Base-by-base conservation (phyloP, 2,888 invertebrate genomes). In the Margaritifera margaritifera region DNA sequence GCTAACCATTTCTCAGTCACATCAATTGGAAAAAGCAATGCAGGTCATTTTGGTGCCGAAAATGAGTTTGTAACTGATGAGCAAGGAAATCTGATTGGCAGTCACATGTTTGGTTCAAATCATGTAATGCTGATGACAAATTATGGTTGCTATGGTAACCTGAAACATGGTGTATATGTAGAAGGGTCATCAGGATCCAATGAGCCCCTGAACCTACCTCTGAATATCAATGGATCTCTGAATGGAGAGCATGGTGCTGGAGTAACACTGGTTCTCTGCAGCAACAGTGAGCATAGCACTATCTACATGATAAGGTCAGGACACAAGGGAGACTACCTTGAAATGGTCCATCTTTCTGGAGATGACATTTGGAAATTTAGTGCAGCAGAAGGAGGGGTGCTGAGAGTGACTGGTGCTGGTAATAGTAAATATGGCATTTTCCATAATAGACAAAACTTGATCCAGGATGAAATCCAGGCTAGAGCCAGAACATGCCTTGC, bases 361-460 rank as follows among this genome's bases (percentile, higher is more conserved):
- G 79, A 80, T 11, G 82, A 85, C 54, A 79, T 80, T 42, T 85
- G 80, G 75, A 77, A 66, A 24, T 83, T 81, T 69, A 61, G 61
- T 6, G 70, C 61, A 1, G 65, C 64, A 5, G 63, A 51, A 18
- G 66, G 71, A 51, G 76, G 75, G 15, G 20, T 59, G 11, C 59
- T 84, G 6, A 59, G 11, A 22, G 75, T 76, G 3, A 53, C 56
- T 63, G 84, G 82, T 4, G 69, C 72, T 20, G 50, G 22, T n/a
- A 64, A 72, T 2, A 74, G 78, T 60, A 31, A 57, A 2, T 84
- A 79, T 68, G 69, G 74, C 22, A 8, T 84, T n/a, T 84, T 77
- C 56, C 78, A 82, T 64, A 85, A 85, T 59, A 71, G 79, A 20
- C 64, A 75, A 18, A 68, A 72, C 27, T 52, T 71, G 15, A 58